These are phyloP conservation scores for Babyrousa celebensis DNA, from an alignment of 2,797 vertebrate genomes.

Conservation along the genomic window DNA sequence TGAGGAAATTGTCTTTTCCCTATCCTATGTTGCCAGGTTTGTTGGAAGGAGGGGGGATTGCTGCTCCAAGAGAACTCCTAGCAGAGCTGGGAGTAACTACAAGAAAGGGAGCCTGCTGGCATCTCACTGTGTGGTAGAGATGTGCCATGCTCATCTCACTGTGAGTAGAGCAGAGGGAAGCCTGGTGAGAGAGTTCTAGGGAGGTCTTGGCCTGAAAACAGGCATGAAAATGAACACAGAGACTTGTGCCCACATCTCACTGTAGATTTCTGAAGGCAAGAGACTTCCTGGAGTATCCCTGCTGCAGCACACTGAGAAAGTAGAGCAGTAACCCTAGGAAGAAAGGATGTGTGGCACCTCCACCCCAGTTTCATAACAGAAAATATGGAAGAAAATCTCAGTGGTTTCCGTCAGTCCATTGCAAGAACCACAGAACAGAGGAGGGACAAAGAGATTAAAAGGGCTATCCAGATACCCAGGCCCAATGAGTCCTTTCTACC, in stretches of 20 bases:
- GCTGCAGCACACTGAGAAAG: background rate
- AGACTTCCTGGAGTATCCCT: background rate
- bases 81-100: background rate
- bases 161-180: background rate
- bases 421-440: background rate
- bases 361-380: background rate
- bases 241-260: background rate
- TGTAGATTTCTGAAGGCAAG: background rate
- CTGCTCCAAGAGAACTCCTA: background rate
- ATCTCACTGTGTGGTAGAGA: background rate
- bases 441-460: background rate
- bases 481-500: background rate
- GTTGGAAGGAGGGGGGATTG: background rate
- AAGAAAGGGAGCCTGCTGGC: background rate
- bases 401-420: background rate
- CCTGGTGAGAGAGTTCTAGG: background rate
- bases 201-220: background rate
- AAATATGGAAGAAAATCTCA: constrained; percentile 33
- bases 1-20: background rate
- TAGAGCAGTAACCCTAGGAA: background rate
- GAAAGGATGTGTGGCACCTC: background rate
- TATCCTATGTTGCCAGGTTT: background rate
- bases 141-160: background rate
- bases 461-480: background rate
- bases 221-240: background rate